These are phyloP conservation scores for Choreutis nemorana DNA, from an alignment of 2,888 invertebrate species.

Conservation along the genomic window DNA sequence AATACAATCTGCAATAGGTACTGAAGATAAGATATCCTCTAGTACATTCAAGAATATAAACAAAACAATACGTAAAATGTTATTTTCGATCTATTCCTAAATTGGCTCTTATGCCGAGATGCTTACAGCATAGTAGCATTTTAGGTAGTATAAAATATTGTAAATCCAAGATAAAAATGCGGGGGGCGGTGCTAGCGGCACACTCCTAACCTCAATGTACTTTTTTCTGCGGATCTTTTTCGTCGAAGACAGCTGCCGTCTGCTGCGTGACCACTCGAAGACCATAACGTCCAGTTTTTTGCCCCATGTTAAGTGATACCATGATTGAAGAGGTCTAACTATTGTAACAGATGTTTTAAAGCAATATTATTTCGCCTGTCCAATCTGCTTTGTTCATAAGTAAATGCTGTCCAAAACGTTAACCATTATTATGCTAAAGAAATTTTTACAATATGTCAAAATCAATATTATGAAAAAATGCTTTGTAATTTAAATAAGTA, in stretches of 20 bases:
- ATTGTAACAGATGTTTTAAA: conserved; percentile 19
- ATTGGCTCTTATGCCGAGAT: conserved; percentile 27
- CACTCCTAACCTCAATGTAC: conserved; percentile 37
- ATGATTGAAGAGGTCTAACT: conserved; percentile 31
- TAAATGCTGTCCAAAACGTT: conserved; percentile 3
- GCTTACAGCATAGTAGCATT: conserved; percentile 16
- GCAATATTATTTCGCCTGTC: background rate
- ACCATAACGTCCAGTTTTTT: conserved; percentile 36
- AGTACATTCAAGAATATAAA: too few relatives aligned
- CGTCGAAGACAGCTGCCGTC: conserved; percentile 45
- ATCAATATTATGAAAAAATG: too few relatives aligned
- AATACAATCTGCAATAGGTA: too few relatives aligned
- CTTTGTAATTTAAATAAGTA: too few relatives aligned
- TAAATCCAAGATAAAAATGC: conserved; percentile 30
- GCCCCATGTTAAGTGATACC: conserved; percentile 41
- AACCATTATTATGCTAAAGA: background rate
- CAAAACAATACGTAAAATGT: too few relatives aligned
- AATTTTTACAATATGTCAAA: conserved; percentile 1
- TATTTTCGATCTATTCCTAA: too few relatives aligned
- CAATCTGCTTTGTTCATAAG: background rate
- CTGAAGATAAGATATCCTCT: too few relatives aligned
- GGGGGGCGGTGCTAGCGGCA: conserved; percentile 48
- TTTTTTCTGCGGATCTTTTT: conserved; percentile 17
- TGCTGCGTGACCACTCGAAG: conserved; percentile 58
- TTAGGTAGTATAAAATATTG: conserved; percentile 31